Conservation (phyloP, 2,113 vertebrate genomes). For the Grantiella picta region DNA sequence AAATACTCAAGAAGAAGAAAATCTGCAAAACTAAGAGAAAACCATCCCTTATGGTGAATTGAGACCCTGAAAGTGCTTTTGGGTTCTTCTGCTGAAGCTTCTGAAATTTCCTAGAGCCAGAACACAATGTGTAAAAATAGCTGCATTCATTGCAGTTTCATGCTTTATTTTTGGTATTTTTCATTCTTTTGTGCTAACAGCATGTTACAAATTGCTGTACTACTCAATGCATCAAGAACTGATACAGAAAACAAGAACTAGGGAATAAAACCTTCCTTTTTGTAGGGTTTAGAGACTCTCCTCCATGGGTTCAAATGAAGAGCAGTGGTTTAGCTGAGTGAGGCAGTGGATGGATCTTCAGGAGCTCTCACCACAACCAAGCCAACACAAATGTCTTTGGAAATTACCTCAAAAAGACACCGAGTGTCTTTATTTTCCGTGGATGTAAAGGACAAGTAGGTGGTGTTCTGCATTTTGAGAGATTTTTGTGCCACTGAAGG, state of each 20-base stretch:
- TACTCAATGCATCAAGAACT: slow-evolving; percentile 38
- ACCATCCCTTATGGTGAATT: not conserved
- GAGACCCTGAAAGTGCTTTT: slow-evolving; percentile 2
- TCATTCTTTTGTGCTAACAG: slow-evolving; percentile 53
- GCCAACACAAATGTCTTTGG: not conserved
- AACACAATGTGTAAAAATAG: slow-evolving; percentile 48
- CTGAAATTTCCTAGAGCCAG: slow-evolving; percentile 42
- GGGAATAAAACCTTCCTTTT: not conserved
- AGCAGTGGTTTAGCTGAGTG: not conserved
- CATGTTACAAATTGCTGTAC: slow-evolving; percentile 51
- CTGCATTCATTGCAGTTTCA: slow-evolving; percentile 27
- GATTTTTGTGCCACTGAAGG: not conserved
- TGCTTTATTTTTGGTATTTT: slow-evolving; percentile 60
- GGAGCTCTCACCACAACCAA: not conserved
- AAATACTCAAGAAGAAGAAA: not conserved
- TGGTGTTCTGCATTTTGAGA: not conserved
- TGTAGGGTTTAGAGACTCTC: not conserved
- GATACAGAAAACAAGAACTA: slow-evolving; percentile 26
- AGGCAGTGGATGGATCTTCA: not conserved
- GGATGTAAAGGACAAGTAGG: not conserved
- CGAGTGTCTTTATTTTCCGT: not conserved
- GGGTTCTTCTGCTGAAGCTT: slow-evolving; percentile 14
- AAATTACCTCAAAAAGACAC: not conserved
- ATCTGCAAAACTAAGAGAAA: slow-evolving; percentile 5
- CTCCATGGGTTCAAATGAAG: not conserved